Evolutionary conservation across 2,797 vertebrate species (phyloP).

Genomic region (Rhabdophis nuchalis): DNA sequence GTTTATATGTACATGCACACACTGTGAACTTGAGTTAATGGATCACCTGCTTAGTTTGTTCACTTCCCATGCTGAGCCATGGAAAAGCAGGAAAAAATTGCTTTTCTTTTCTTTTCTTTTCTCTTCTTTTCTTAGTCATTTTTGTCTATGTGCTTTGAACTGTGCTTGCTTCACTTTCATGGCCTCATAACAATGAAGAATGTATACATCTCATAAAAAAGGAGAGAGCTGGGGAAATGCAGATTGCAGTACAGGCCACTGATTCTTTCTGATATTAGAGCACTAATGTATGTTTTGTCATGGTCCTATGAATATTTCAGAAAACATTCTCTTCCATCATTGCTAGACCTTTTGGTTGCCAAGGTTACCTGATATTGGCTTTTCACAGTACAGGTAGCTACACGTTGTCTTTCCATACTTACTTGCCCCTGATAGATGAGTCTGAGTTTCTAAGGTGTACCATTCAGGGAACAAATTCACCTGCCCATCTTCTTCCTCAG

Average conservation of each 20-base stretch:
- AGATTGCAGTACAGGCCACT: constrained; percentile 30
- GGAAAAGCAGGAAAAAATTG: background rate
- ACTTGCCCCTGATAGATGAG: background rate
- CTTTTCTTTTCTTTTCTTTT: constrained; percentile 11
- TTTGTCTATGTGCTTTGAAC: accelerated
- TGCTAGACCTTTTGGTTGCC: constrained; percentile 35
- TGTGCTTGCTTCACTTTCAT: constrained; percentile 42
- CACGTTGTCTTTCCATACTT: background rate
- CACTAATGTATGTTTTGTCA: constrained; percentile 63
- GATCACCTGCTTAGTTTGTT: background rate
- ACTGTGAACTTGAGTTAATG: background rate
- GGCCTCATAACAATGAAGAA: constrained; percentile 50
- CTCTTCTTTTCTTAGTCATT: background rate
- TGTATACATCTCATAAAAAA: constrained; percentile 60
- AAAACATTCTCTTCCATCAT: constrained; percentile 48
- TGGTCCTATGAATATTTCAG: constrained; percentile 62
- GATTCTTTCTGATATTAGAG: constrained; percentile 56
- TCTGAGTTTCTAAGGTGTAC: background rate
- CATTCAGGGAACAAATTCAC: background rate
- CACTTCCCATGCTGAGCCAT: background rate
- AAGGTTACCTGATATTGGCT: constrained; percentile 60
- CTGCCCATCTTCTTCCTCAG: background rate
- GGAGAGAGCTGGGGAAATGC: constrained; percentile 32
- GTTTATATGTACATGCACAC: background rate
- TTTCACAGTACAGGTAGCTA: constrained; percentile 33